Base-by-base conservation (phyloP, 2,888 invertebrate species). In the Calameuta pallipes region DNA sequence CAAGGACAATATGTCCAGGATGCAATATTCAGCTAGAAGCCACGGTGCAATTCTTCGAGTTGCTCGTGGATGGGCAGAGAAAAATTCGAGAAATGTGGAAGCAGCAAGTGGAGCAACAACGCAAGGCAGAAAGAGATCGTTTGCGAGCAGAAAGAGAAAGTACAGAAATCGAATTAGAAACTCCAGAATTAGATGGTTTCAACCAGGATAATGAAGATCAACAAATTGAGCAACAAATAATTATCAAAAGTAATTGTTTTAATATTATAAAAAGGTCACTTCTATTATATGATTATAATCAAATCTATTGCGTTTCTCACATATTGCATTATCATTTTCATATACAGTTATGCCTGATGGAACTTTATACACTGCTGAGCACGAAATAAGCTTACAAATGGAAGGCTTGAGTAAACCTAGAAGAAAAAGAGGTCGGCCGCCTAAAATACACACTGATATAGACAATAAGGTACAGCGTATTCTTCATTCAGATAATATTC, bases 21-120 rank as follows among this genome's bases (percentile, higher is more conserved):
- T 96, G 96, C 87, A 95, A 95, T 81, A 94, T 96, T 79, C 96
- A 96, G 89, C 88, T 96, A 84, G 95, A 96, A 89, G 94, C 95
- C 73, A 95, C 96, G 34, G 94, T 95, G 78, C 94, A 95, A 86
- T 96, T 96, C 90, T 93, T 96, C 85, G 94, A 95, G 84, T 91
- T 96, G 31, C 94, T 96, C 82, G 92, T 95, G 77, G 94, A 93
- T 86, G 96, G 96, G 1, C 96, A 96, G 91, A 93, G 93, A 85
- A 93, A 93, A 84, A 90, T 94, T 80, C 90, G 93, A 70, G 91
- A 92, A 68, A 87, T 94, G 83, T 92, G 92, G 89, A 92, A 92
- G 83, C 85, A 87, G 74, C 93, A 94, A 87, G 89, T 92, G 75
- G 92, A 92, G 56, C 85, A 86, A 11, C 86, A 92, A 33, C 88